Base-by-base conservation (phyloP, 2,888 invertebrate species). In the Sialis fuliginosa region DNA sequence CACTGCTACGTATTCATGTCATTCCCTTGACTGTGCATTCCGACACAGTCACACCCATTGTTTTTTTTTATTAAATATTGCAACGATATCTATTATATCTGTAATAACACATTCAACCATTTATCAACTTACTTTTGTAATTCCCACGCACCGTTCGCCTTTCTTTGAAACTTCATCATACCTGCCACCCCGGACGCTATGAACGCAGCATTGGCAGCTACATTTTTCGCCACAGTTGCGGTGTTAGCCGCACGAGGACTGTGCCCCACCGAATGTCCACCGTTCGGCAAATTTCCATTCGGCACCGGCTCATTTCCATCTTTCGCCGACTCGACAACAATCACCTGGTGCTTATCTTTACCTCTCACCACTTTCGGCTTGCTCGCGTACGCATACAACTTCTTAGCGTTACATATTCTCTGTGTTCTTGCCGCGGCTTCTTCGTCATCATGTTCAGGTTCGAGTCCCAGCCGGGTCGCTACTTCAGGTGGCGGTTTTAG, bases 401-500 rank as follows among this genome's bases (percentile, higher is more conserved):
- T 74, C 63, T 54, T 68, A 56, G 53, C 60, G 54, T 31, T 58
- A 56, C 39, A 60, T 55, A 47, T 61, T 51, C 52, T 61, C 60
- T 57, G 47, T 62, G 60, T 12, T 59, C 48, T 61, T 5, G 30
- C 49, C 49, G 22, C 10, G 12, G 46, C 49, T 30, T 56, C 52
- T 8, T 58, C 57, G 34, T 58, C 58, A 10, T 57, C 46, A 49
- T 57, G 59, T 47, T 56, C 52, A 7, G 66, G 54, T 48, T 68
- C 64, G 48, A 80, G 67, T 0, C 79, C 79, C 13, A 81, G 66
- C n/a, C 79, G 65, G 6, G 65, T 63, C 6, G 83, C 81, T 40
- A 79, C 64, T 57, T 77, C 77, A n/a, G 78, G 77, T 1, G 85
- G 82, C 5, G 88, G 87, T 57, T 81, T 77, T 52, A 87, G 65